Percentiles rank a stretch among this genome's conserved stretches.
Conservation (phyloP, 2,113 vertebrate species). For the Melierax canorus region DNA sequence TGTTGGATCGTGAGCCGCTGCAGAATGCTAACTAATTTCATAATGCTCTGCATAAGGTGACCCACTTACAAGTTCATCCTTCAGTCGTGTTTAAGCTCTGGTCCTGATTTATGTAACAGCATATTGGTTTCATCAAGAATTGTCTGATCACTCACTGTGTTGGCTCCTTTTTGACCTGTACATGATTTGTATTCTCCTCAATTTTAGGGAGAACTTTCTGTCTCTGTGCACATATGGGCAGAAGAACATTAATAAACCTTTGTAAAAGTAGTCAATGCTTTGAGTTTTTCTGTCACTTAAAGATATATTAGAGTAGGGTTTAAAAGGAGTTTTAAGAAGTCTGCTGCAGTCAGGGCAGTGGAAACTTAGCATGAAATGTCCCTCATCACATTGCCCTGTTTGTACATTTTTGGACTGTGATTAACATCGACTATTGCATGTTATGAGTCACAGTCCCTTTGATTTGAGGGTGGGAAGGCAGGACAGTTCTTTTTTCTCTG, state of each 20-base stretch:
- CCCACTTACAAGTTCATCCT: slow-evolving; percentile 67
- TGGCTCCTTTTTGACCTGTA: slow-evolving; percentile 33
- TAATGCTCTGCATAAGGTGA: slow-evolving; percentile 68
- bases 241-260: neutral
- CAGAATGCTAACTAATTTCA: slow-evolving; percentile 67
- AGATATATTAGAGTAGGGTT: neutral
- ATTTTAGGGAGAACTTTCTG: neutral
- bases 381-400: neutral
- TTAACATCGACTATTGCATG: neutral
- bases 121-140: slow-evolving; percentile 67
- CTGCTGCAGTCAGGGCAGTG: neutral
- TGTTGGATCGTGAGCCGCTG: slow-evolving; percentile 47
- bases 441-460: neutral
- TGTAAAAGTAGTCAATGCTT: neutral
- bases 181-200: slow-evolving; percentile 52
- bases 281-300: neutral
- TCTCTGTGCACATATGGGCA: slow-evolving; percentile 5
- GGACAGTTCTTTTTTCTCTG: neutral
- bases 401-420: neutral
- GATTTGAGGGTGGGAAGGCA: neutral
- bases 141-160: slow-evolving; percentile 24
- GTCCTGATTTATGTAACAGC: slow-evolving; percentile 66
- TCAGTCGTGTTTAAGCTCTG: slow-evolving; percentile 50
- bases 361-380: neutral
- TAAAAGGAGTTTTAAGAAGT: neutral